Conservation (phyloP, 2,797 vertebrate species). For the Phrynocephalus forsythii region DNA sequence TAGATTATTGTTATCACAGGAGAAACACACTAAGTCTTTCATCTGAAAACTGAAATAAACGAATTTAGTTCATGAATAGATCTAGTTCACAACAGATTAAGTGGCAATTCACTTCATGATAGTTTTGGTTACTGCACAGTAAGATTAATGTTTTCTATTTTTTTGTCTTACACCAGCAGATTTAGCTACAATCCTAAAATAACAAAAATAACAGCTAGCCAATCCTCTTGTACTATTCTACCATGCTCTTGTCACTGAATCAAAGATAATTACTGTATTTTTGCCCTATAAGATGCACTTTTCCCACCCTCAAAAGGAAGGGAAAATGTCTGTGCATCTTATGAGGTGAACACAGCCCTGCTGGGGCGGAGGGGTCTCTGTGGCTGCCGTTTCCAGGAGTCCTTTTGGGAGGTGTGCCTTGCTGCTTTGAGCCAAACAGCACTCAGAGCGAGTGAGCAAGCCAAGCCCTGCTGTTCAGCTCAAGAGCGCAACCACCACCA, state of each 20-base stretch:
- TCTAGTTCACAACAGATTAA: background rate
- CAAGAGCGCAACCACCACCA: too few species aligned
- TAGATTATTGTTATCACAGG: background rate
- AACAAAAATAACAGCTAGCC: background rate
- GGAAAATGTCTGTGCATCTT: too few species aligned
- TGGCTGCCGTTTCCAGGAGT: too few species aligned
- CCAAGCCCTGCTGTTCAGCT: too few species aligned
- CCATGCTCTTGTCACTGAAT: background rate
- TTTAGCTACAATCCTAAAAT: background rate
- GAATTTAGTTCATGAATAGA: background rate
- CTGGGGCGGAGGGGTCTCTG: too few species aligned
- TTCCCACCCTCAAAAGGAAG: too few species aligned
- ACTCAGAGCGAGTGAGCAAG: too few species aligned
- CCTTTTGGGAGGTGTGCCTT: too few species aligned
- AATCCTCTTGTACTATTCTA: background rate
- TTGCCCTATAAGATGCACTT: too few species aligned
- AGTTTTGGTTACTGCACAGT: background rate
- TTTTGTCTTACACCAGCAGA: background rate
- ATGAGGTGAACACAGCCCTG: too few species aligned
- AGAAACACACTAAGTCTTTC: background rate
- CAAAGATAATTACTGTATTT: background rate
- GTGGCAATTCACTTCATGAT: background rate
- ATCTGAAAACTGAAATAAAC: background rate
- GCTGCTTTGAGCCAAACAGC: too few species aligned
- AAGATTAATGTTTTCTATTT: background rate